phyloP scores from a whole-genome alignment of 2,888 invertebrate genomes.

The Phasia obesa region DNA sequence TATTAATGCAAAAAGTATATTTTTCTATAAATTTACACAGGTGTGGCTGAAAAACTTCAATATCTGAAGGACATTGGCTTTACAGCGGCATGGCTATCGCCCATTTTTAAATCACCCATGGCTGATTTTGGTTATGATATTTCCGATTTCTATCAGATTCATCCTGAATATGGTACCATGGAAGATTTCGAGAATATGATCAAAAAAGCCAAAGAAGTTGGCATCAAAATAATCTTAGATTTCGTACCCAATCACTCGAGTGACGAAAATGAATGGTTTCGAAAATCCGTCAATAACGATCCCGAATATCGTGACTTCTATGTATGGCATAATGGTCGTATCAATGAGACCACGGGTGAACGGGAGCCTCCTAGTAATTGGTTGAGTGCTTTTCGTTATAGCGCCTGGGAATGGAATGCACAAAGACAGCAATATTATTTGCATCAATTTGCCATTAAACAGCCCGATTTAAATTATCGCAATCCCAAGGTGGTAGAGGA shows the following conservation, averaged over 20 bases:
- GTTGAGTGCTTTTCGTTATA: constrained; percentile 84
- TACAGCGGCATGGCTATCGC: constrained; percentile 88
- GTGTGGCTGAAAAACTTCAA: constrained; percentile 85
- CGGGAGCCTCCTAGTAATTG: constrained; percentile 84
- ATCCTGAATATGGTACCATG: constrained; percentile 88
- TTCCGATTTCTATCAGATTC: constrained; percentile 87
- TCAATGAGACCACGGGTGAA: constrained; percentile 78
- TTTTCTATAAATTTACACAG: constrained; percentile 77
- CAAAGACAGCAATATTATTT: constrained; percentile 85
- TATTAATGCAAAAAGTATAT: no score
- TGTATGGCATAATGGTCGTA: constrained; percentile 86
- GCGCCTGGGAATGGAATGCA: constrained; percentile 86
- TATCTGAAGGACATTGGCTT: constrained; percentile 88
- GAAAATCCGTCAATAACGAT: constrained; percentile 85
- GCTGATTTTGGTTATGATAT: constrained; percentile 91
- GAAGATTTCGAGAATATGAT: constrained; percentile 87
- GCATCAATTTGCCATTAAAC: constrained; percentile 85
- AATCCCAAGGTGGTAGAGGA: constrained; percentile 83
- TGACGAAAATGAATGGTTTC: constrained; percentile 92
- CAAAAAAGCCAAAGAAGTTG: constrained; percentile 84
- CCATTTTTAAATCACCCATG: constrained; percentile 90
- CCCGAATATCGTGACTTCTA: constrained; percentile 89
- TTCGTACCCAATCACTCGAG: constrained; percentile 86
- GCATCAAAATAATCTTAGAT: constrained; percentile 83
- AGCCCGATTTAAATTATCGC: constrained; percentile 87